Evolutionary conservation across 1,140 invertebrate species (phyloP), one percentile per base, ranked within the genome.

Genomic region (Drosophila ohnishii): DNA sequence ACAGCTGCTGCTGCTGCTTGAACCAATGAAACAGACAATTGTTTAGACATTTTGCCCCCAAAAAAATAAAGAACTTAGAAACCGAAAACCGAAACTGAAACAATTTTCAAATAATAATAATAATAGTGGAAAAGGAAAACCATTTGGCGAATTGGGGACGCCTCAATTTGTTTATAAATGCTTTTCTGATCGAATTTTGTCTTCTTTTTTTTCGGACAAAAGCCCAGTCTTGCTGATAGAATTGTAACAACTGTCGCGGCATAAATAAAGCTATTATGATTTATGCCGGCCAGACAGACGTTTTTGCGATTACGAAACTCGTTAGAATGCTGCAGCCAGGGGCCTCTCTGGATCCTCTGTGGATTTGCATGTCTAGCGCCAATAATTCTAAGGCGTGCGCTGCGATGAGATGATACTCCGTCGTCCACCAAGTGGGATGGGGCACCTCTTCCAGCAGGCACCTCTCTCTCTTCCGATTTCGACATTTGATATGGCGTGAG

Each of bases 311-410:
- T 87, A 86, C 72, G 75, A 86, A 86, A 86, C 70, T 69, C 69
- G 79, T 69, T 75, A 78, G 78, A 75, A 78, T 44, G 56, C 32
- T 30, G 44, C 42, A 39, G 73, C 47, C 47, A n/a, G 35, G 32
- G 42, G 53, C 19, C 53, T 28, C 25, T 42, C 44, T 51, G 53
- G 19, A 58, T 55, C 19, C 19, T 55, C 30, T 61, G 77, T 79
- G 74, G 81, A 88, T 88, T 88, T 88, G 84, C 84, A 88, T 88
- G 84, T 88, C 84, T 88, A 88, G 84, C 80, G 80, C 84, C 84
- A 88, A 88, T 88, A 88, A 88, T 88, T 88, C 84, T 84, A 80
- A 83, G 84, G 76, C 77, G 73, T 84, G 80, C 80, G 55, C 85
- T 75, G 51, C 55, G 84, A 80, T 87, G 84, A 88, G 87, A 66